Percentiles rank a stretch among this genome's conserved stretches.
phyloP scores from a whole-genome alignment of 2,113 vertebrate species.

The Willisornis vidua region DNA sequence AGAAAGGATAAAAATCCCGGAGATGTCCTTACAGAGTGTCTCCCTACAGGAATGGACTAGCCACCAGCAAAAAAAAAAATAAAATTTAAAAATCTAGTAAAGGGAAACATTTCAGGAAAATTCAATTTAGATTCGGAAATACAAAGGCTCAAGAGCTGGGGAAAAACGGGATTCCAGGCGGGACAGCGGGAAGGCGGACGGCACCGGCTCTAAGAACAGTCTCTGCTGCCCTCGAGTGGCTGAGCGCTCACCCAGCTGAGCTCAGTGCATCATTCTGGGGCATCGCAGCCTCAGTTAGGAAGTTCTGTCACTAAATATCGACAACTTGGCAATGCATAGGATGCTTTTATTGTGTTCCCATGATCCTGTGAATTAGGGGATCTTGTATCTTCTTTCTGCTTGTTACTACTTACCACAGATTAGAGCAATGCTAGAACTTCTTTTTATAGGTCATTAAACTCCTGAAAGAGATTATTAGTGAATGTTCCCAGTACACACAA shows the following conservation, averaged over 20 bases:
- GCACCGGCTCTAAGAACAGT: neutral
- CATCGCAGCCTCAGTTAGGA: rapidly evolving
- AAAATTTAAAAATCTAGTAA: neutral
- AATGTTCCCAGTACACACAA: neutral
- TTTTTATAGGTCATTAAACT: neutral
- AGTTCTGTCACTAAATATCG: rapidly evolving
- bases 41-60: neutral
- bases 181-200: neutral
- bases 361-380: neutral
- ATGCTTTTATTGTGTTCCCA: neutral
- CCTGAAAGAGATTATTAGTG: neutral
- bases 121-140: neutral
- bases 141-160: neutral
- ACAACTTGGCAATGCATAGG: neutral
- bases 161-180: neutral
- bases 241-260: neutral
- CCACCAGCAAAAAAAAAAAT: neutral
- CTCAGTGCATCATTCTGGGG: rapidly evolving
- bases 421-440: neutral
- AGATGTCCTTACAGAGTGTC: rapidly evolving
- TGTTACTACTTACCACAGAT: neutral
- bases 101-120: neutral
- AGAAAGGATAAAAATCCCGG: neutral
- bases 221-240: conserved; percentile 62
- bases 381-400: neutral